Conservation (phyloP, 2,797 vertebrate species). For the Avahi laniger region DNA sequence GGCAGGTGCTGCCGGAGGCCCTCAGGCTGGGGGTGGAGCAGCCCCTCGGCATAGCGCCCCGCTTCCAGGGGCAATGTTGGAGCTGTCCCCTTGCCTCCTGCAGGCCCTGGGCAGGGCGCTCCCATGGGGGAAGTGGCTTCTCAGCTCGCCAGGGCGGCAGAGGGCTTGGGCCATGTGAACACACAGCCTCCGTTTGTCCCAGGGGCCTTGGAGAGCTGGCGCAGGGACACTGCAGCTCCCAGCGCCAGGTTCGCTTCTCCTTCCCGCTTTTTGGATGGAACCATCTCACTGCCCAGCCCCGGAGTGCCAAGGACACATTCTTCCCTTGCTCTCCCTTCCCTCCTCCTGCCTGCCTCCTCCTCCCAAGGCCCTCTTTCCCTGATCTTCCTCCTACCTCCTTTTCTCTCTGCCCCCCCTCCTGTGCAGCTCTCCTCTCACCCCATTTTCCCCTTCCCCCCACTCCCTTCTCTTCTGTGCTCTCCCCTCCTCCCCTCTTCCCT, state of each 20-base stretch:
- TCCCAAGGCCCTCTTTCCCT: fast-evolving
- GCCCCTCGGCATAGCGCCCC: neutral
- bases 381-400: fast-evolving
- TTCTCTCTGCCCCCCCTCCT: neutral
- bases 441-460: neutral
- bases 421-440: neutral
- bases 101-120: neutral
- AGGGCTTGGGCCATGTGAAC: fast-evolving
- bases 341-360: fast-evolving
- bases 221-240: neutral
- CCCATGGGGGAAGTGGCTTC: neutral
- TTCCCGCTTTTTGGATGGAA: neutral
- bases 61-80: neutral
- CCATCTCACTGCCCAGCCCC: neutral
- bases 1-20: neutral
- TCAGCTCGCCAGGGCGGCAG: fast-evolving
- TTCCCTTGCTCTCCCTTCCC: fast-evolving
- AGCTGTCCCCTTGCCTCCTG: neutral
- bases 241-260: neutral
- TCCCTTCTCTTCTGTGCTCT: neutral
- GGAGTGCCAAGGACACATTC: neutral
- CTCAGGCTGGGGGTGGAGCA: neutral
- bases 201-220: neutral
- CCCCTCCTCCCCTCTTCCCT: neutral
- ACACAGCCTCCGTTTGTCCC: neutral